Evolutionary conservation across 2,888 invertebrate species (phyloP).

Genomic region (Drosophila mercatorum): DNA sequence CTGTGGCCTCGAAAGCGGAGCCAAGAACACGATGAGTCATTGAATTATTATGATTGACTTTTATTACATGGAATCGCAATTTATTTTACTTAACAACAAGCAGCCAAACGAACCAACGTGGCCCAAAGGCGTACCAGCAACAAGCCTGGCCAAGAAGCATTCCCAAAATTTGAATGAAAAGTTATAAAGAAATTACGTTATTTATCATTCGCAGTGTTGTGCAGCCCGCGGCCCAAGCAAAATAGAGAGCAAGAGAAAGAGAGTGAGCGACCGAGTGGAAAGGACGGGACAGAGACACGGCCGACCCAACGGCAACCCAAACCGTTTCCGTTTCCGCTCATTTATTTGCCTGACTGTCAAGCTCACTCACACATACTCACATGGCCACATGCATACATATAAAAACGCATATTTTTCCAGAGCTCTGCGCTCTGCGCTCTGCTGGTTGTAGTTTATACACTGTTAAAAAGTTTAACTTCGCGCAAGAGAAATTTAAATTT

Average conservation of each 20-base stretch:
- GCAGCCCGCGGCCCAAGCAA: slow-evolving; percentile 30
- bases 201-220: slow-evolving; percentile 73
- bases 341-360: slow-evolving; percentile 75
- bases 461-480: slow-evolving; percentile 70
- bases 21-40: slow-evolving; percentile 63
- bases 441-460: slow-evolving; percentile 61
- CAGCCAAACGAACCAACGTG: slow-evolving; percentile 36
- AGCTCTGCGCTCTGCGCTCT: slow-evolving; percentile 22
- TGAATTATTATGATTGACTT: slow-evolving; percentile 81
- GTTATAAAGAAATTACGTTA: slow-evolving; percentile 79
- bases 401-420: slow-evolving; percentile 19
- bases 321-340: slow-evolving; percentile 78
- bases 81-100: slow-evolving; percentile 79
- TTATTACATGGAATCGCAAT: slow-evolving; percentile 79
- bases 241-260: not conserved
- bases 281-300: slow-evolving; percentile 13
- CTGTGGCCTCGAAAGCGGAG: slow-evolving; percentile 29
- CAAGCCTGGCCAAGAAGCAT: slow-evolving; percentile 54
- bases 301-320: slow-evolving; percentile 55
- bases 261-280: slow-evolving; percentile 1
- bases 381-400: slow-evolving; percentile 16
- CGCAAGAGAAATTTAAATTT: slow-evolving; percentile 73
- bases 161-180: slow-evolving; percentile 74
- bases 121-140: slow-evolving; percentile 34
- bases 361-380: slow-evolving; percentile 42